Conservation (phyloP, 2,113 vertebrate genomes). For the Azemiops feae region DNA sequence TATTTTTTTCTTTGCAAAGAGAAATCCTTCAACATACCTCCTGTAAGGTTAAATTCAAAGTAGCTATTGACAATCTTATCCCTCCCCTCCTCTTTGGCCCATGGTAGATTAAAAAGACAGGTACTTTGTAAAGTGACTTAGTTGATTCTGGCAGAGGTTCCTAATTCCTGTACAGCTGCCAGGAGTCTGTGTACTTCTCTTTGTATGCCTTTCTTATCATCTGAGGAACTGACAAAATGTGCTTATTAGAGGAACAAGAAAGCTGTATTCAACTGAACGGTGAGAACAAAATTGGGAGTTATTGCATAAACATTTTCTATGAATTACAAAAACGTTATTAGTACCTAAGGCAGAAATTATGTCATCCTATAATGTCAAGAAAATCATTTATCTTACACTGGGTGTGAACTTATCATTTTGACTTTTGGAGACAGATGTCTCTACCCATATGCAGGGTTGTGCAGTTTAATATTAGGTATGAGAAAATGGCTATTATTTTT, state of each 20-base stretch:
- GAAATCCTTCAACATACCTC: background rate
- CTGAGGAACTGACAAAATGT: slow-evolving; percentile 9
- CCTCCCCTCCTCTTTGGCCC: background rate
- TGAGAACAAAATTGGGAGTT: background rate
- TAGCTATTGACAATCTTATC: slow-evolving; percentile 16
- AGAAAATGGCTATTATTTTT: background rate
- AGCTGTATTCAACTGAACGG: background rate
- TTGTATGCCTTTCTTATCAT: slow-evolving; percentile 19
- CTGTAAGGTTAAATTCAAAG: slow-evolving; percentile 11
- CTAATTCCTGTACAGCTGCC: slow-evolving; percentile 6
- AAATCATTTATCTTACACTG: background rate
- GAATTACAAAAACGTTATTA: background rate
- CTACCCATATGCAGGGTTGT: background rate
- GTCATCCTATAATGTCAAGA: background rate
- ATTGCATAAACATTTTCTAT: slow-evolving; percentile 1
- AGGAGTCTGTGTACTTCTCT: slow-evolving; percentile 2
- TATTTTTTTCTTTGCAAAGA: background rate
- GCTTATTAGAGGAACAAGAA: background rate
- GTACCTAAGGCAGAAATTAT: background rate
- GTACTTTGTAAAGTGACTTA: slow-evolving; percentile 14
- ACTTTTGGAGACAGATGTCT: background rate
- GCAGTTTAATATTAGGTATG: background rate
- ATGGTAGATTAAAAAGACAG: slow-evolving; percentile 21
- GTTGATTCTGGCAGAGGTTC: slow-evolving; percentile 12
- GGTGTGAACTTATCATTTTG: background rate